Evolutionary conservation across 2,888 invertebrate genomes (phyloP).

Genomic region (Brenthis daphne): DNA sequence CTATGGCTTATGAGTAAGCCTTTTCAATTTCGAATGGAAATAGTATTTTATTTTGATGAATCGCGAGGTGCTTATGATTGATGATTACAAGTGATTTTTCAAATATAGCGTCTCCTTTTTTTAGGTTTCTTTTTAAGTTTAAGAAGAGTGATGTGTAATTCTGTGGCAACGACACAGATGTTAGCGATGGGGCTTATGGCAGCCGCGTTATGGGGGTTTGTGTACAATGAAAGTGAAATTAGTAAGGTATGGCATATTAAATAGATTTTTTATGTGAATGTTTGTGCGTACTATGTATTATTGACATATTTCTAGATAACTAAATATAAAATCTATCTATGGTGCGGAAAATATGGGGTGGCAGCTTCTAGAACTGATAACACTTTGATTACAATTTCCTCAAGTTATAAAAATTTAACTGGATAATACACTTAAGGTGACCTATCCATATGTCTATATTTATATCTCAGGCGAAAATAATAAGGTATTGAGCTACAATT

Average conservation of each 20-base stretch:
- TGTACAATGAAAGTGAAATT: constrained; percentile 37
- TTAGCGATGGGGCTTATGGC: constrained; percentile 40
- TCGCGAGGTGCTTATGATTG: too few relatives aligned
- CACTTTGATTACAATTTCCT: too few relatives aligned
- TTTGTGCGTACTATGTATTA: too few relatives aligned
- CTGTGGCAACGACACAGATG: constrained; percentile 39
- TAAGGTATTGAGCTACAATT: too few relatives aligned
- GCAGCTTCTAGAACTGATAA: too few relatives aligned
- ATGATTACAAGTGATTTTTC: not conserved
- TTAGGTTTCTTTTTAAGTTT: constrained; percentile 40
- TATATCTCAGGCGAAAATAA: too few relatives aligned
- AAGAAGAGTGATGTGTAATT: constrained; percentile 39
- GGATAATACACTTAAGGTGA: too few relatives aligned
- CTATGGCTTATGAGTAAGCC: too few relatives aligned
- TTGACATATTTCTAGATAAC: not conserved
- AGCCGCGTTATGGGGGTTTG: constrained; percentile 43
- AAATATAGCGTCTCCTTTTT: not conserved
- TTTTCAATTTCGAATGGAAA: too few relatives aligned
- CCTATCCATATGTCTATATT: too few relatives aligned
- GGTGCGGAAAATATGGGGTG: not conserved
- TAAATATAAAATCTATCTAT: not conserved
- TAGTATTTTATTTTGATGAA: too few relatives aligned
- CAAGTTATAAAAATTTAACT: too few relatives aligned
- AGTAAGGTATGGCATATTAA: constrained; percentile 35
- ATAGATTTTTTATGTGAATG: not conserved